Base-by-base conservation (phyloP, 1,140 invertebrate genomes). In the Aphaenogaster rudis region DNA sequence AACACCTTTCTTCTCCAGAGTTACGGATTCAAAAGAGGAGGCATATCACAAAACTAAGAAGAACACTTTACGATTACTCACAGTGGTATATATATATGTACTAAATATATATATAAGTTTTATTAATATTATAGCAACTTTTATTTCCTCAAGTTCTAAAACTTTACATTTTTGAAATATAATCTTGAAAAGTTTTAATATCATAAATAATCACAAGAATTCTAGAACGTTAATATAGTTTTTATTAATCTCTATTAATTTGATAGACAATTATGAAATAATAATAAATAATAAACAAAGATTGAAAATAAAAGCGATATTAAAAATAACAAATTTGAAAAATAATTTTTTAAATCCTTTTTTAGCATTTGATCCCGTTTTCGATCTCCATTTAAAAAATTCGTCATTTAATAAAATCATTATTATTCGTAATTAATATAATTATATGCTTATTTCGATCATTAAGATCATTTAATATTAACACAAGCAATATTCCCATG, bases 21-120 rank as follows among this genome's bases (percentile, higher is more conserved):
- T 74, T 61, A 50, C 57, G 17, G n/a, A 36, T 6, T 33, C 57
- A 15, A 48, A 71, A 11, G 21, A 11, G 9, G 50, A 52, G 2
- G 39, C 21, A n/a, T 52, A 59, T 33, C 28, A 69, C 3, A 61
- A 57, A 85, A 61, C 5, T 59, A 67, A 87, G 52, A 54, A 89
- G 39, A 81, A 90, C 54, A 92, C 92, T 28, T 85, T 94, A 39
- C 91, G 90, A 67, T 85, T 92, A 80, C 90, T 94, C 6, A 94
- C 88, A 81, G 63, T 93, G 87, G 94, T 94, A 91, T 88, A 74
- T 88, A 86, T 42, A 33, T 28, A 36, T 64, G 17, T 36, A 66
- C 52, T 50, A 50, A 8, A 80, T 52, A 36, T 11, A 45, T 42
- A 63, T 4, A 48, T 52, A 66, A 39, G 3, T 52, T 66, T 80